Conservation (phyloP, 1,140 invertebrate genomes). For the Drosophila neocordata region DNA sequence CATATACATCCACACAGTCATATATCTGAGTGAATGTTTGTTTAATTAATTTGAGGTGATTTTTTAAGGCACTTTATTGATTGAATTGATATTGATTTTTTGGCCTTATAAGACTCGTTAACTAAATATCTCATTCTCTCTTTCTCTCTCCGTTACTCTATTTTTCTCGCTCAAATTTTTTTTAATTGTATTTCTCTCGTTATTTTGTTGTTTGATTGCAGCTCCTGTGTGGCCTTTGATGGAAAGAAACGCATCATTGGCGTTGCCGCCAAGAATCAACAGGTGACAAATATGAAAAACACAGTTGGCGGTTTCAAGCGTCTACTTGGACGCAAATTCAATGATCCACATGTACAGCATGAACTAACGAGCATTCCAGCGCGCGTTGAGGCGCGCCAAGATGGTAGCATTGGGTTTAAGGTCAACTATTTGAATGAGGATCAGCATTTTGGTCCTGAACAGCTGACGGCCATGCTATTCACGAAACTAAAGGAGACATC, state of each 20-base stretch:
- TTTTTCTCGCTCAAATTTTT: background rate
- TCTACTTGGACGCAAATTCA: slow-evolving; percentile 93
- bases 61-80: slow-evolving; percentile 3
- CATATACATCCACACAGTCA: background rate
- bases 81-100: slow-evolving; percentile 18
- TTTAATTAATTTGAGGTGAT: slow-evolving; percentile 21
- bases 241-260: slow-evolving; percentile 96
- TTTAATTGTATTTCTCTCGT: background rate
- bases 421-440: slow-evolving; percentile 95
- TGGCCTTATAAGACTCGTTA: slow-evolving; percentile 44
- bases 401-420: slow-evolving; percentile 91
- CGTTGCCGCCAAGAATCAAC: slow-evolving; percentile 97
- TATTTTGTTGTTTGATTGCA: slow-evolving; percentile 83
- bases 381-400: slow-evolving; percentile 87
- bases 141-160: background rate
- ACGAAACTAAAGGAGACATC: slow-evolving; percentile 98
- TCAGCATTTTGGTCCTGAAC: slow-evolving; percentile 95
- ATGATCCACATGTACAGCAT: slow-evolving; percentile 93
- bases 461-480: slow-evolving; percentile 98
- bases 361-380: slow-evolving; percentile 91
- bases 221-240: slow-evolving; percentile 97
- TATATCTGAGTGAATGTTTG: background rate
- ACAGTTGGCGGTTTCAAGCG: slow-evolving; percentile 97
- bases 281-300: slow-evolving; percentile 98
- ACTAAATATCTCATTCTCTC: background rate